Evolutionary conservation across 2,113 vertebrate species (phyloP).

Genomic region (Nycticebus coucang): DNA sequence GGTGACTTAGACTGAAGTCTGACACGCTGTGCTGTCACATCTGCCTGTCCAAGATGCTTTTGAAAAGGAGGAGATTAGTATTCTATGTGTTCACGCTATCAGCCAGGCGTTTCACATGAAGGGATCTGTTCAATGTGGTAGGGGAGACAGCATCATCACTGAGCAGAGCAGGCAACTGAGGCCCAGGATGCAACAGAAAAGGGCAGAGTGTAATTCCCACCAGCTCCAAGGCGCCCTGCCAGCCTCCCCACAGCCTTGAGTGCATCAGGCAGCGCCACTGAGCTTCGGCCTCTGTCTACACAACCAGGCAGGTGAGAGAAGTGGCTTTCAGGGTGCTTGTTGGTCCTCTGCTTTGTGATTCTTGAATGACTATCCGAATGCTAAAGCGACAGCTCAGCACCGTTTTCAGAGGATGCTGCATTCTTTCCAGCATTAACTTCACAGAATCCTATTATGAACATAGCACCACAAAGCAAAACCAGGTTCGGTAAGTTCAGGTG

Average conservation of each 20-base stretch:
- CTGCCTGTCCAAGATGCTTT: background rate
- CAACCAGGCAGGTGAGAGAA: fast-evolving
- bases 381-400: background rate
- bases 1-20: background rate
- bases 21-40: fast-evolving
- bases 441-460: background rate
- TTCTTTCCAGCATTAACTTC: background rate
- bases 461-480: background rate
- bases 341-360: fast-evolving
- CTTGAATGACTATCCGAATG: background rate
- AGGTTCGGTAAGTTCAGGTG: background rate
- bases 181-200: background rate
- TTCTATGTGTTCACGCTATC: background rate
- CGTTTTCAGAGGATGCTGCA: background rate
- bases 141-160: background rate
- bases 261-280: background rate
- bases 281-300: background rate
- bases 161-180: background rate
- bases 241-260: no score
- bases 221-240: no score
- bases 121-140: background rate
- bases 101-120: fast-evolving
- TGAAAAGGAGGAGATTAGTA: background rate
- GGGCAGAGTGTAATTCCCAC: background rate
- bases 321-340: background rate